These are phyloP conservation scores for Hypena proboscidalis DNA, from an alignment of 2,888 invertebrate genomes.

Conservation along the genomic window DNA sequence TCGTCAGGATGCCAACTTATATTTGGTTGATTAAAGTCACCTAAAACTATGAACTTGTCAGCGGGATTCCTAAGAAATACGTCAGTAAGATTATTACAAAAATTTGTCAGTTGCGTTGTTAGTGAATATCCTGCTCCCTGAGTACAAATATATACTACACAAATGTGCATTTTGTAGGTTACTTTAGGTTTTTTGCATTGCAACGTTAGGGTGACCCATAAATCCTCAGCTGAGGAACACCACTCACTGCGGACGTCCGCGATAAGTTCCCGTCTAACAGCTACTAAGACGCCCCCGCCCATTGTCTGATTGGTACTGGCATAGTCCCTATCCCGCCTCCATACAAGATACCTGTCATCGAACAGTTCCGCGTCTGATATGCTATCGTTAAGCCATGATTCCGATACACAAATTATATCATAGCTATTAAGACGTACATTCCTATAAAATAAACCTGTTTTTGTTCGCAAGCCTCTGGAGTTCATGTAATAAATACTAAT, in stretches of 20 bases:
- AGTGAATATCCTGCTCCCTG: background rate
- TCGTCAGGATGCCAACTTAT: no score
- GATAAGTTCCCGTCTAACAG: background rate
- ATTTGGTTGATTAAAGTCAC: no score
- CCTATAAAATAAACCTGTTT: slow-evolving; percentile 14
- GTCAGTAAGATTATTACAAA: background rate
- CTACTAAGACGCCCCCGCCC: background rate
- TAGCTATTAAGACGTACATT: slow-evolving; percentile 8
- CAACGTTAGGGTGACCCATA: background rate
- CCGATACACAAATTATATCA: background rate
- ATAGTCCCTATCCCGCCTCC: background rate
- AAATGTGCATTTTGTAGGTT: background rate
- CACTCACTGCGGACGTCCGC: background rate
- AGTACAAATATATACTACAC: background rate
- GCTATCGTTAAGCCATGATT: slow-evolving; percentile 1
- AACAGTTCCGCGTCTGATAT: background rate
- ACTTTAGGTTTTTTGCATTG: no score
- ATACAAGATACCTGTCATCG: background rate
- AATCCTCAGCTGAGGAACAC: background rate
- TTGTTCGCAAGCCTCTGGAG: slow-evolving; percentile 1
- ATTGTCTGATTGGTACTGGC: background rate
- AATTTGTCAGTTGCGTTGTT: background rate
- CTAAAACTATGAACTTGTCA: no score
- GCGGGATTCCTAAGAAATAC: no score
- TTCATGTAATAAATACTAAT: no score